Evolutionary conservation across 2,113 vertebrate genomes (phyloP).

Genomic region (Charadrius vociferus): DNA sequence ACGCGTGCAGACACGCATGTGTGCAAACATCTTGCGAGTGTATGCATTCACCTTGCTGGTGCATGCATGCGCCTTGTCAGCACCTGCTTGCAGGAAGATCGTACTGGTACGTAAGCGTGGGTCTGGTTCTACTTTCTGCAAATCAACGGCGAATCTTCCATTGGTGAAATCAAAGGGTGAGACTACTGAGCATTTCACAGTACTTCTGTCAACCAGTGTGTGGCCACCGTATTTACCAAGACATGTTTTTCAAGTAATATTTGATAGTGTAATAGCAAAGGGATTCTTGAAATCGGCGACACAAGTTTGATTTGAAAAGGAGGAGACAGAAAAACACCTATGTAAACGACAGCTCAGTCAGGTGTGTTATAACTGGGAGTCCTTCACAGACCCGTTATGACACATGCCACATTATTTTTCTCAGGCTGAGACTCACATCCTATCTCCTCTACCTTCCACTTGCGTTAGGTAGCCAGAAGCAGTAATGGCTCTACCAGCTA

Average conservation of each 20-base stretch:
- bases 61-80: not conserved
- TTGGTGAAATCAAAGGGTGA: not conserved
- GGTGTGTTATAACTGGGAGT: not conserved
- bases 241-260: not conserved
- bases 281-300: not conserved
- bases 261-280: not conserved
- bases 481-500: not conserved
- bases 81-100: not conserved
- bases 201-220: rapidly evolving
- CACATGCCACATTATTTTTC: not conserved
- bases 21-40: not conserved
- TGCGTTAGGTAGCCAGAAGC: not conserved
- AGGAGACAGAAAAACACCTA: not conserved
- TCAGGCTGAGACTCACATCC: not conserved
- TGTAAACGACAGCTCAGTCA: not conserved
- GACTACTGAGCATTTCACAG: not conserved
- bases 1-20: rapidly evolving
- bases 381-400: not conserved
- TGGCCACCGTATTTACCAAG: not conserved
- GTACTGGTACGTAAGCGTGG: rapidly evolving
- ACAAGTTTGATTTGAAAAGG: not conserved
- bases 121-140: not conserved
- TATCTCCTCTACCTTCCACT: not conserved
- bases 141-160: not conserved
- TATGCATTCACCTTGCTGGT: not conserved